Evolutionary conservation across 2,113 vertebrate genomes (phyloP).

Genomic region (Callospermophilus lateralis): DNA sequence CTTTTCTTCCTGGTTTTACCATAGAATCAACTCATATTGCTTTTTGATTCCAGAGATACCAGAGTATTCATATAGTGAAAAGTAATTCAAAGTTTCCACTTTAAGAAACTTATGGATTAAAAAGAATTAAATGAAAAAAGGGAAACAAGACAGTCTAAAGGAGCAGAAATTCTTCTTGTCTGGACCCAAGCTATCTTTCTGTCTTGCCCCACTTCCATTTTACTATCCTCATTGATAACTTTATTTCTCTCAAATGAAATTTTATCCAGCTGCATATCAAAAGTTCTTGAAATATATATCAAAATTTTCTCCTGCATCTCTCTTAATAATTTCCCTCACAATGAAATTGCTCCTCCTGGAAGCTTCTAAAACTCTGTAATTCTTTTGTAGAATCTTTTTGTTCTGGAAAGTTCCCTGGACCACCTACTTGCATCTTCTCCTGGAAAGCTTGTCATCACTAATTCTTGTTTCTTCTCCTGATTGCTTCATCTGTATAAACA

Average conservation of each 20-base stretch:
- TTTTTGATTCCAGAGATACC: conserved; percentile 76
- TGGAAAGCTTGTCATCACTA: not conserved
- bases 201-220: not conserved
- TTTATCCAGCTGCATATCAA: not conserved
- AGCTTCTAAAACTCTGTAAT: not conserved
- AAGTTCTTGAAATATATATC: conserved; percentile 27
- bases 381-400: not conserved
- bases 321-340: not conserved
- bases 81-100: conserved; percentile 79
- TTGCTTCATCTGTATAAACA: not conserved
- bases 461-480: not conserved
- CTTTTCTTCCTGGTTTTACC: conserved; percentile 32
- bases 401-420: not conserved
- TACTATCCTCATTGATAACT: not conserved
- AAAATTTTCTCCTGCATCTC: not conserved
- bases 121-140: conserved; percentile 44
- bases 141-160: not conserved
- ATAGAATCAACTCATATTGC: conserved; percentile 73
- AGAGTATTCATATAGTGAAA: conserved; percentile 63
- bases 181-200: not conserved
- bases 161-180: not conserved
- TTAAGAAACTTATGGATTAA: conserved; percentile 63
- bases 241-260: conserved; percentile 14
- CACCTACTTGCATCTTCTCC: not conserved
- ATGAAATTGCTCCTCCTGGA: not conserved